A percentile compares a stretch with the other conserved stretches of the same genome.
These are phyloP conservation scores for Uria lomvia DNA, from an alignment of 2,113 vertebrate genomes.

Conservation along the genomic window DNA sequence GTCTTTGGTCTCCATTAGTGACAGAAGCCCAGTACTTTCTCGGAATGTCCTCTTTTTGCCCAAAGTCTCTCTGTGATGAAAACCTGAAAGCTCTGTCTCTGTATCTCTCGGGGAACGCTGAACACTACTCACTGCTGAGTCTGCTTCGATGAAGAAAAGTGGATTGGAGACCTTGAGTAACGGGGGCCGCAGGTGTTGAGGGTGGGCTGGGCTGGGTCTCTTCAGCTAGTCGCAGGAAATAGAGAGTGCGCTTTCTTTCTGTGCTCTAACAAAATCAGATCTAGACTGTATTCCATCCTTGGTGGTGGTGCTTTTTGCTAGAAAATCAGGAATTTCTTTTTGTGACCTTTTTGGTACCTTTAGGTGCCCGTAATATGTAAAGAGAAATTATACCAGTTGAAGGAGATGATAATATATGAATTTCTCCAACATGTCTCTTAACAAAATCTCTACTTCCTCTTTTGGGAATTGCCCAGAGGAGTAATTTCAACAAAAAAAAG, in stretches of 20 bases:
- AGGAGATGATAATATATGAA: neutral
- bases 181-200: neutral
- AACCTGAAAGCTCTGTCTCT: neutral
- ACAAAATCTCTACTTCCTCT: neutral
- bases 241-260: neutral
- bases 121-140: neutral
- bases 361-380: neutral
- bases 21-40: neutral
- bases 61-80: neutral
- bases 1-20: neutral
- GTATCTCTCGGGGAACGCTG: neutral
- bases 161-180: neutral
- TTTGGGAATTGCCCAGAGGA: neutral
- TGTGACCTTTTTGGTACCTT: neutral
- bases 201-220: neutral
- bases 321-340: neutral
- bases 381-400: neutral
- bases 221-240: neutral
- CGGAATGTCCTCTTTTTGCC: neutral
- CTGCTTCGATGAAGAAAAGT: neutral
- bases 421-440: neutral
- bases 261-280: neutral
- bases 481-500: neutral
- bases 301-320: neutral
- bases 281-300: neutral